These are phyloP conservation scores for Chalcosyrphus nemorum DNA, from an alignment of 2,888 invertebrate species.

Conservation along the genomic window DNA sequence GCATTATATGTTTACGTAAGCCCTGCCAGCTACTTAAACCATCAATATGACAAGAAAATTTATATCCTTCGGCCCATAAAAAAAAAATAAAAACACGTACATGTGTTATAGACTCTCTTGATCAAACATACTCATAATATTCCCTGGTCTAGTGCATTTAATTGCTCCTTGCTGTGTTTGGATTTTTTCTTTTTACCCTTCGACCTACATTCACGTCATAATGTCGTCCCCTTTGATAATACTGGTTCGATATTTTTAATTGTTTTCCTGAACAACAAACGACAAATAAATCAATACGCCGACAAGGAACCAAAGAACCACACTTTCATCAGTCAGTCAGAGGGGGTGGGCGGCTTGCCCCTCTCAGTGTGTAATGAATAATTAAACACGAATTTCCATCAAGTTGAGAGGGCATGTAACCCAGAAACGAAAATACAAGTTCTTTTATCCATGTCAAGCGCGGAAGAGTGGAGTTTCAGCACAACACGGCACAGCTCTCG, in stretches of 20 bases:
- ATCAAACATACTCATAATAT: constrained; percentile 41
- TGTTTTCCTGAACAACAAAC: constrained; percentile 61
- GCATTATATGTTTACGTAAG: constrained; percentile 23
- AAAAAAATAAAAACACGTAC: constrained; percentile 14
- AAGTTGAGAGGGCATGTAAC: not conserved
- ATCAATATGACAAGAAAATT: constrained; percentile 49
- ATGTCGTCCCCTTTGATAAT: not conserved
- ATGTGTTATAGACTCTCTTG: constrained; percentile 15
- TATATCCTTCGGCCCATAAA: constrained; percentile 16
- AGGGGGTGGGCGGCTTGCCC: not conserved
- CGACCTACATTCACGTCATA: constrained; percentile 61
- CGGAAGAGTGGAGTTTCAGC: constrained; percentile 47
- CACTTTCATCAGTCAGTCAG: constrained; percentile 6
- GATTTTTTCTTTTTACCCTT: constrained; percentile 43
- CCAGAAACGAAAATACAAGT: constrained; percentile 7
- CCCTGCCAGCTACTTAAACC: constrained; percentile 14
- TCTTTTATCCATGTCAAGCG: constrained; percentile 51
- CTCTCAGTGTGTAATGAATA: constrained; percentile 39
- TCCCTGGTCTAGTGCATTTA: constrained; percentile 53
- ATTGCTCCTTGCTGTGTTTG: constrained; percentile 53
- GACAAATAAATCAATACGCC: constrained; percentile 62
- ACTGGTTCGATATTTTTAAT: constrained; percentile 62
- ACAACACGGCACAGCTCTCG: constrained; percentile 54
- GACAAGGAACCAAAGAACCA: constrained; percentile 15
- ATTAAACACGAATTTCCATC: constrained; percentile 63